Evolutionary conservation across 2,797 vertebrate species (phyloP).

Genomic region (Alcedo quadribrachys): DNA sequence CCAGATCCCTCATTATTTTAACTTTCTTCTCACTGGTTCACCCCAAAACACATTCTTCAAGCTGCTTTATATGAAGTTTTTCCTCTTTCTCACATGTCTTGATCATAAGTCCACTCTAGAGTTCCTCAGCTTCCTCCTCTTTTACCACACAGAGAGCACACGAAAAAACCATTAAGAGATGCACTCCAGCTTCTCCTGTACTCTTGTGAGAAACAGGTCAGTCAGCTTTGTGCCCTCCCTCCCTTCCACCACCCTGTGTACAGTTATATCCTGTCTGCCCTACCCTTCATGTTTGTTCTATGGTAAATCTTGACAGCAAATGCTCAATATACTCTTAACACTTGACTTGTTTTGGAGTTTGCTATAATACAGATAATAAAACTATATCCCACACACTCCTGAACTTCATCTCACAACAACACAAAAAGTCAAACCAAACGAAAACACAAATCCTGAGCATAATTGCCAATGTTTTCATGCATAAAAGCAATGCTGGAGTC

Average conservation of each 20-base stretch:
- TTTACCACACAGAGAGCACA: not conserved
- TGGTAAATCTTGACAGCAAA: not conserved
- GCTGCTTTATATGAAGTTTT: not conserved
- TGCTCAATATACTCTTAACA: not conserved
- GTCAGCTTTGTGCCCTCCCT: not conserved
- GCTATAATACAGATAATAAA: not conserved
- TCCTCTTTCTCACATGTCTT: not conserved
- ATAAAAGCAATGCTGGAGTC: not conserved
- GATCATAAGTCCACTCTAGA: not conserved
- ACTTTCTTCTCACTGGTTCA: not conserved
- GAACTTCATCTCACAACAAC: not conserved
- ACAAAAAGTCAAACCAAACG: not conserved
- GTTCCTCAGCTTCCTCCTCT: not conserved
- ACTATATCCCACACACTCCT: not conserved
- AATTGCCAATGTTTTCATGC: slow-evolving; percentile 17
- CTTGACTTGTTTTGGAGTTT: not conserved
- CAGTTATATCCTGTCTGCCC: slow-evolving; percentile 4
- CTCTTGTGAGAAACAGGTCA: slow-evolving; percentile 15
- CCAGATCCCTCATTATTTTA: not conserved
- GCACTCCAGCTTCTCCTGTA: not conserved
- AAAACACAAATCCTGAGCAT: not conserved
- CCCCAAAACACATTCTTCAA: not conserved
- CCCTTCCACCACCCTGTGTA: not conserved
- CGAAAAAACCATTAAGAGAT: not conserved
- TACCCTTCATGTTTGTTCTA: not conserved